phyloP scores from a whole-genome alignment of 2,888 invertebrate species.

The Aspidiotus rigidus region DNA sequence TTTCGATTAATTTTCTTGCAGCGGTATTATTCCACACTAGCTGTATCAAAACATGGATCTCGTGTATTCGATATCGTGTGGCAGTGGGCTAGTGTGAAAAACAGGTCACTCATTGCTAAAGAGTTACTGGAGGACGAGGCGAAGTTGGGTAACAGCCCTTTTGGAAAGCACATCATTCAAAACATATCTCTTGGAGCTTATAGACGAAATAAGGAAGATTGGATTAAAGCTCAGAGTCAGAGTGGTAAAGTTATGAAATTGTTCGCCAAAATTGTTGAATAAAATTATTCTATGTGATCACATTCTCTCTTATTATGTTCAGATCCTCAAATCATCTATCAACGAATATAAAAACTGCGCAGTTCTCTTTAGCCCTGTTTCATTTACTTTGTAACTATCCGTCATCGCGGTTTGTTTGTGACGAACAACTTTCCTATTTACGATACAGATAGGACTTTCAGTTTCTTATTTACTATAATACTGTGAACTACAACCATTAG shows the following conservation, averaged over 20 bases:
- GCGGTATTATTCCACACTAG: constrained; percentile 59
- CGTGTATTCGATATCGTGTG: constrained; percentile 66
- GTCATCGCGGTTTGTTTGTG: neutral
- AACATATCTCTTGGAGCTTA: constrained; percentile 33
- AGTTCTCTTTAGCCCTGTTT: too few relatives aligned
- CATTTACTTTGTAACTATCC: neutral
- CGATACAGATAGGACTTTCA: too few relatives aligned
- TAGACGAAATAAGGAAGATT: constrained; percentile 34
- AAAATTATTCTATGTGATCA: neutral
- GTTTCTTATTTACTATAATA: too few relatives aligned
- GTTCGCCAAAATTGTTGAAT: constrained; percentile 35
- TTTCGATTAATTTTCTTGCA: constrained; percentile 41
- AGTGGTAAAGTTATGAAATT: constrained; percentile 23
- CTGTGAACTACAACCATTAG: too few relatives aligned
- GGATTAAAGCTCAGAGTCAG: constrained; percentile 31
- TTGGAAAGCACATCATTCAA: constrained; percentile 33
- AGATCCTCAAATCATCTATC: neutral
- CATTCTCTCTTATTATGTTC: neutral
- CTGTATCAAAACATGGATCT: constrained; percentile 63
- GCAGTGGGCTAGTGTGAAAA: constrained; percentile 46
- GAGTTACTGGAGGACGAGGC: constrained; percentile 34
- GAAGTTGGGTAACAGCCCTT: constrained; percentile 27
- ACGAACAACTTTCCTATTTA: too few relatives aligned
- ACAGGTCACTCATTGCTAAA: constrained; percentile 27
- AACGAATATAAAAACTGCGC: too few relatives aligned